Conservation (phyloP, 2,888 invertebrate species). For the Agrilus biguttatus region DNA sequence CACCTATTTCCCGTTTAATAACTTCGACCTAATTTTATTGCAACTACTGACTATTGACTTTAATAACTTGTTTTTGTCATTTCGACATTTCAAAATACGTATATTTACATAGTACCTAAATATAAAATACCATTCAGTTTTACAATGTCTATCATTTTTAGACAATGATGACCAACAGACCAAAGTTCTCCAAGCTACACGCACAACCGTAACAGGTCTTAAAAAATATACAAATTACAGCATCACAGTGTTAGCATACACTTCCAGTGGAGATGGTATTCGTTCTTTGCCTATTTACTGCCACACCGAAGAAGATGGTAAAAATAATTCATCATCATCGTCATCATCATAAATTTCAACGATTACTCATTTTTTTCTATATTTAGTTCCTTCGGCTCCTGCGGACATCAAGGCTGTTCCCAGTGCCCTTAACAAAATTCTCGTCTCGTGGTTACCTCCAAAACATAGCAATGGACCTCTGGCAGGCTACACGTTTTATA, state of each 20-base stretch:
- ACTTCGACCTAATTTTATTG: too few species aligned
- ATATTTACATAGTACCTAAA: too few species aligned
- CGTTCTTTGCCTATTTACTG: constrained; percentile 73
- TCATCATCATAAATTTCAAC: neutral
- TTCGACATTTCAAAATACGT: too few species aligned
- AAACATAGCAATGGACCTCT: constrained; percentile 69
- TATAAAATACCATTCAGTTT: too few species aligned
- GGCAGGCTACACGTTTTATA: constrained; percentile 70
- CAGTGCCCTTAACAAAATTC: constrained; percentile 69
- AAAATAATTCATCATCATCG: constrained; percentile 12
- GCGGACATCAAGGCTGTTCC: constrained; percentile 83
- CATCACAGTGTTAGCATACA: constrained; percentile 78
- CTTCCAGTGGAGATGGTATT: constrained; percentile 79
- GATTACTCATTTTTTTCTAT: constrained; percentile 3
- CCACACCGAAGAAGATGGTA: constrained; percentile 82
- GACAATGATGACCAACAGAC: constrained; percentile 62
- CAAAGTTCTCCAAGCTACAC: constrained; percentile 57
- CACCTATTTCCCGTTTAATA: too few species aligned
- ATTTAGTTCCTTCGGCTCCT: constrained; percentile 73
- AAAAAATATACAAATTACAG: constrained; percentile 86
- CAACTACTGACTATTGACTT: too few species aligned
- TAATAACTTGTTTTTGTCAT: too few species aligned
- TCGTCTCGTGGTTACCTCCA: constrained; percentile 84
- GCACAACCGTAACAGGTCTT: constrained; percentile 59
- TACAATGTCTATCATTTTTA: constrained; percentile 20